These are phyloP conservation scores for Pachypsylla venusta DNA, from an alignment of 1,140 invertebrate species.

Conservation along the genomic window DNA sequence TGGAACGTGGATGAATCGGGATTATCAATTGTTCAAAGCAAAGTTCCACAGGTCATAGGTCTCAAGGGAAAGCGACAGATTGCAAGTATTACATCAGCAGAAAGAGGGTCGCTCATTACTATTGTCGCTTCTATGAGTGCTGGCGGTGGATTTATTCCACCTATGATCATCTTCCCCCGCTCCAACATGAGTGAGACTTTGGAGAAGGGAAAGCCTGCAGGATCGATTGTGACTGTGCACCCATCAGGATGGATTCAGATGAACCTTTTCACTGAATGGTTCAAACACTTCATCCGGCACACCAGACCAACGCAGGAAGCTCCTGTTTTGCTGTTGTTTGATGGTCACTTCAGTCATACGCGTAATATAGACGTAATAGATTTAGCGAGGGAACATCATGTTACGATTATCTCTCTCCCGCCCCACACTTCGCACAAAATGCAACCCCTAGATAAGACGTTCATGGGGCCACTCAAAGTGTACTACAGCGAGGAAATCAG, in stretches of 20 bases:
- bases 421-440: conserved; percentile 26
- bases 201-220: conserved; percentile 27
- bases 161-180: conserved; percentile 28
- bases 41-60: conserved; percentile 23
- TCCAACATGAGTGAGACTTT: conserved; percentile 26
- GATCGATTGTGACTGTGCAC: conserved; percentile 26
- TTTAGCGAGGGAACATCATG: conserved; percentile 22
- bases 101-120: conserved; percentile 25
- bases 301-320: conserved; percentile 6
- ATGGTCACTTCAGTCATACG: conserved; percentile 24
- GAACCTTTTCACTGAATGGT: conserved; percentile 23
- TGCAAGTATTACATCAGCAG: conserved; percentile 24
- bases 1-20: conserved; percentile 33
- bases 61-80: conserved; percentile 22
- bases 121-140: conserved; percentile 25
- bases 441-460: conserved; percentile 27
- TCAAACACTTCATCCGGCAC: conserved; percentile 20
- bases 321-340: conserved; percentile 24
- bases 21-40: conserved; percentile 29
- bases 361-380: conserved; percentile 28
- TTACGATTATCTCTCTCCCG: conserved; percentile 25
- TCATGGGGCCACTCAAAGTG: conserved; percentile 23
- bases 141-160: conserved; percentile 27
- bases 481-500: conserved; percentile 23
- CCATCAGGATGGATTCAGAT: conserved; percentile 23